A percentile compares a stretch with the other conserved stretches of the same genome.
Conservation (phyloP, 2,888 invertebrate species). For the Megaustenia siamemsis region DNA sequence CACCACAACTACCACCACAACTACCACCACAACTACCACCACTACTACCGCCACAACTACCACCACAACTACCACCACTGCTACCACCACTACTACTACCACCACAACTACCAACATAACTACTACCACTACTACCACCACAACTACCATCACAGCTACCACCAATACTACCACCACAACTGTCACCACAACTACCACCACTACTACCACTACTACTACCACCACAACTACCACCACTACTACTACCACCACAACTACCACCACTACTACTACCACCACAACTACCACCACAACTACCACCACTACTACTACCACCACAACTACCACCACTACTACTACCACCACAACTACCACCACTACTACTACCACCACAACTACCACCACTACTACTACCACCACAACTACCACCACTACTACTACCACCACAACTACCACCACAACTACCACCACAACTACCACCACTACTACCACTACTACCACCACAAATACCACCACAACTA, state of each 20-base stretch:
- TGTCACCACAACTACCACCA: not conserved
- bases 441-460: not conserved
- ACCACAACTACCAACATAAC: not conserved
- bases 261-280: constrained; percentile 52
- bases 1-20: not conserved
- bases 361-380: not conserved
- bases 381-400: constrained; percentile 2
- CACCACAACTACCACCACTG: not conserved
- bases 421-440: not conserved
- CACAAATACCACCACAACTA: too few species aligned
- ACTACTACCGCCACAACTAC: too few species aligned
- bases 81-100: not conserved
- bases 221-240: not conserved
- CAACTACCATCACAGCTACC: not conserved
- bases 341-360: constrained; percentile 28
- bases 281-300: constrained; percentile 30
- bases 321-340: constrained; percentile 51
- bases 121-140: not conserved
- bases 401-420: not conserved
- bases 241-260: not conserved
- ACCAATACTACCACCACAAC: too few species aligned
- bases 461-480: not conserved
- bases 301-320: too few species aligned
- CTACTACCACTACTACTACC: not conserved
- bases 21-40: not conserved